Base-by-base conservation (phyloP, 1,140 invertebrate species). In the Leptopilina clavipes region DNA sequence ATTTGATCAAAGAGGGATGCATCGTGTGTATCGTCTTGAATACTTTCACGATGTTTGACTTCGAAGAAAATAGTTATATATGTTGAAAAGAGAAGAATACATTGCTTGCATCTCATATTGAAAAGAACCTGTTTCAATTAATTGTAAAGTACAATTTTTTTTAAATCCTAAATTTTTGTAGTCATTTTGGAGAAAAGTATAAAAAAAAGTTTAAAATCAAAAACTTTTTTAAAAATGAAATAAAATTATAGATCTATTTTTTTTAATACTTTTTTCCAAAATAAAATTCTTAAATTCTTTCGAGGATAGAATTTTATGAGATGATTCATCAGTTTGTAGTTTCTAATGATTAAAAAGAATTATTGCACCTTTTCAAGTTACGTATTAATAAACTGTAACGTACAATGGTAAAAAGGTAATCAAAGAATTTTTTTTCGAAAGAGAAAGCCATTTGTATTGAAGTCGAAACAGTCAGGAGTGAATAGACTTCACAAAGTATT, bases 11-110 rank as follows among this genome's bases (percentile, higher is more conserved):
- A 44, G 25, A 74, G 72, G 74, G 78, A 76, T 79, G 65, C 72
- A 79, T 65, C 75, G 72, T 76, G 78, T 76, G 72, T 72, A 74
- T 22, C 48, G 44, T 79, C 44, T 17, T 11, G 56, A 25, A 65
- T 76, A 79, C 70, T 45, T 79, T 76, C 72, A 79, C 78, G 75
- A 79, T 79, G 71, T 54, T 72, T 43, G 2, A 14, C 56, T 59
- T 59, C 56, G 56, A 59, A 59, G 56, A 31, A 59, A 59, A 59
- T 59, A 25, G 56, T 40, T 40, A 40, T 8, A 31, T 31, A 56
- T 56, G 1, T 56, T 56, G 56, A 59, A 19, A 59, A 59, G 3
- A 12, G 11, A 1, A 56, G 54, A 56, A 18, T 10, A 56, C 10
- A 56, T 56, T 56, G 43, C 1, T 25, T 18, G 9, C 19, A 19